Evolutionary conservation across 2,888 invertebrate genomes (phyloP), one percentile per base, ranked within the genome.

Genomic region (Formica aserva): DNA sequence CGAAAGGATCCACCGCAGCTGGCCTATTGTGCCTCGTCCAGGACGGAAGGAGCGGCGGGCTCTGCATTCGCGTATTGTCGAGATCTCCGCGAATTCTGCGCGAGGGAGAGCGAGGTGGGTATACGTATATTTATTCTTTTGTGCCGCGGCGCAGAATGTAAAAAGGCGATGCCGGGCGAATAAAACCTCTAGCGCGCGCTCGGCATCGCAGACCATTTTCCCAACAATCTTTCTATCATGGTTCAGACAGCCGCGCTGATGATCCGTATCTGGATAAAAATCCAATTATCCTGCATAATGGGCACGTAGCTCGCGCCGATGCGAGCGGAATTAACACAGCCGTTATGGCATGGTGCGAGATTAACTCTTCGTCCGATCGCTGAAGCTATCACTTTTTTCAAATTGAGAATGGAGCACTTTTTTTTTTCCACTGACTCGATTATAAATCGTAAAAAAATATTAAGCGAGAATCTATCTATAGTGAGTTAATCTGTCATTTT

Each of bases 1-100:
- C 48, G 89, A 91, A 91, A 89, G 89, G 91, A 91, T 91, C 89
- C 88, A 57, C 83, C 87, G 76, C 83, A 86, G 87, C 78, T 82
- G 88, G 77, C 77, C 84, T 63, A 86, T 88, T 87, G 84, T 88
- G 77, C 81, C 35, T 71, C 35, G 41, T 29, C 57, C 72, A 45
- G 69, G 72, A 66, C 65, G 67, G 83, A 80, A 84, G 84, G 77
- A 80, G 82, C 85, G 82, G 38, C 38, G 32, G 71, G 78, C 84
- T 86, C 80, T 86, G 86, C 63, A 83, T 86, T 82, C 86, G 85
- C 76, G 86, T 83, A 88, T 89, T 90, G 90, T 87, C 78, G 75
- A 55, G 85, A 75, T 83, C 81, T 63, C 55, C 78, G 82, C 69
- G 81, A 78, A 71, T 74, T 81, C 76, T 57, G 35, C 69, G 48